Base-by-base conservation (phyloP, 2,797 vertebrate species). In the Coregonus suidteri region DNA sequence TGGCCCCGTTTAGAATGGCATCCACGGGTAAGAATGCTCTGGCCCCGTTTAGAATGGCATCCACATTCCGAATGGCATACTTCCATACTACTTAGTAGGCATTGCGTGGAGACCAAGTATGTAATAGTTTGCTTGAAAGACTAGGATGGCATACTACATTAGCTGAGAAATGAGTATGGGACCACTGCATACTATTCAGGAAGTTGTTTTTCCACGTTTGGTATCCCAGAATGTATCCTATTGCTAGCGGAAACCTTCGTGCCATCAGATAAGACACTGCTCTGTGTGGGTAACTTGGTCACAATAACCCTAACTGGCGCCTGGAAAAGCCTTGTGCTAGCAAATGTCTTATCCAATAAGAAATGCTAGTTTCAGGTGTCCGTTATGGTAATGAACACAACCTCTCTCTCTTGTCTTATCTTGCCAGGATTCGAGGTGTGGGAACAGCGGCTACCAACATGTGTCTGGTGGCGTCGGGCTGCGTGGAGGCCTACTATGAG, bases 371-470 rank as follows among this genome's bases (percentile, higher is more conserved):
- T 62, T 62, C 20, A 47, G 41, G 11, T 47, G 41, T n/a, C 6
- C 6, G 4, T 59, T 20, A n/a, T 0, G n/a, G 18, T 47, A 47
- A 51, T 20, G 9, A 47, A 47, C 41, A 47, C 18, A 4, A 6
- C 3, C 37, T 41, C 34, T 74, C 65, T 53, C 25, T 25, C 25
- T 25, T 73, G 51, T 54, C 47, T 30, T 30, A 20, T 41, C 3
- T 3, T 16, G 6, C 9, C 84, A 99, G 98, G 86, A 94, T 99
- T 51, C 94, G 97, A 59, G 96, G 96, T 0, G 95, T 95, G 1
- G 97, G 98, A 31, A 97, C 97, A 15, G 98, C 98, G 52, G 98
- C 98, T 75, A 93, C 96, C 9, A 99, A 99, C 88, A 98, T 99
- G 97, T 98, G 97, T 86, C 92, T 97, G 75, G 97, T 99, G 88